Percentiles rank a stretch among this genome's conserved stretches.
Conservation (phyloP, 2,113 vertebrate genomes). For the Callopanchax toddi region DNA sequence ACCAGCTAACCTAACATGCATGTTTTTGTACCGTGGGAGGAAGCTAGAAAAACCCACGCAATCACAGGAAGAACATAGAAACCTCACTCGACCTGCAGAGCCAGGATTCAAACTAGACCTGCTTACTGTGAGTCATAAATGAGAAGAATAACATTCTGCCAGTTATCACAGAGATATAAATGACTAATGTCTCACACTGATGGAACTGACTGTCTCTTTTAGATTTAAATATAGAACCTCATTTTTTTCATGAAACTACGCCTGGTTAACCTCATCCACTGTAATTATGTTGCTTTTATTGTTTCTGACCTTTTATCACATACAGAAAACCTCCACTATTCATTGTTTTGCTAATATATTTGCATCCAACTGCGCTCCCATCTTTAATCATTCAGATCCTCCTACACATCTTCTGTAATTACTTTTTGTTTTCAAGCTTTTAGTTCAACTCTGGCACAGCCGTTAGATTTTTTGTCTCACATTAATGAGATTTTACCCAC, state of each 20-base stretch:
- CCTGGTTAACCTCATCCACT: background rate
- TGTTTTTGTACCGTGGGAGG: no score
- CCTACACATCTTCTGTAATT: constrained; percentile 44
- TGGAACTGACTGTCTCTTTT: background rate
- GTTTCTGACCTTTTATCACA: background rate
- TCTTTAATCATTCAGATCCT: constrained; percentile 44
- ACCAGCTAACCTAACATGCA: no score
- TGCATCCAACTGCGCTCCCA: constrained; percentile 12
- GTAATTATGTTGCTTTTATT: background rate
- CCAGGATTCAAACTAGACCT: no score
- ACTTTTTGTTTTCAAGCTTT: constrained; percentile 45
- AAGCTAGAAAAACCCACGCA: background rate
- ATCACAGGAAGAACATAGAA: background rate
- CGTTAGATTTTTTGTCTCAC: constrained; percentile 1
- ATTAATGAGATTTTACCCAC: constrained; percentile 22
- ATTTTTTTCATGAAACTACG: background rate
- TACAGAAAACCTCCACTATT: constrained; percentile 11
- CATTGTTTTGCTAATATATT: constrained; percentile 9
- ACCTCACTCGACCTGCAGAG: no score
- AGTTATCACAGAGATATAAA: no score
- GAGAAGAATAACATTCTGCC: no score
- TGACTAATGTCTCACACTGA: background rate
- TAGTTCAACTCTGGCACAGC: constrained; percentile 26
- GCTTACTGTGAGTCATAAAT: no score
- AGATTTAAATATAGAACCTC: background rate